Conservation (phyloP, 2,888 invertebrate genomes). For the Trilocha varians region DNA sequence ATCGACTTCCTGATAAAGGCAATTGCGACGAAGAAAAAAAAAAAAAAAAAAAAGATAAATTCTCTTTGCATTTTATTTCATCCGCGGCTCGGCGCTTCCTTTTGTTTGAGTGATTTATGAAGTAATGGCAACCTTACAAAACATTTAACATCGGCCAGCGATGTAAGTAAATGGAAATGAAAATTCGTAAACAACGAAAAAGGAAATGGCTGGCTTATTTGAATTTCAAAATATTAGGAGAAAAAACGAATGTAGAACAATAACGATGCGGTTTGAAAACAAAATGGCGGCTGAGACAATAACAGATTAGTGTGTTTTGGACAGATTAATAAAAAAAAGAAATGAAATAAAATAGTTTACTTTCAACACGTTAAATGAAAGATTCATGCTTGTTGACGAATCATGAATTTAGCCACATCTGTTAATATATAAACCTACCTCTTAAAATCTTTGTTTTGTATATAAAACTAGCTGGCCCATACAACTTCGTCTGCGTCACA, state of each 20-base stretch:
- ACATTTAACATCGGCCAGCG: conserved; percentile 36
- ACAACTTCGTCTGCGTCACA: no score
- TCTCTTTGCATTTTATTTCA: conserved; percentile 28
- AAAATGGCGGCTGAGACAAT: background rate
- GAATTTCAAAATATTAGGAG: background rate
- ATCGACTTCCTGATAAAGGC: conserved; percentile 34
- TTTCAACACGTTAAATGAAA: no score
- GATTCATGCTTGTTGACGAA: no score
- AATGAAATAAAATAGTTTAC: background rate
- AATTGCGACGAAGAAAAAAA: conserved; percentile 26
- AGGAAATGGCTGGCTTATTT: conserved; percentile 2
- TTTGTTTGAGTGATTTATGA: conserved; percentile 47
- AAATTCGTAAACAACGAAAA: conserved; percentile 8
- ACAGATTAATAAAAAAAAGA: background rate
- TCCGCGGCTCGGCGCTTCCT: conserved; percentile 27
- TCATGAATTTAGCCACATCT: no score
- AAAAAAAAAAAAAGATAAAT: conserved; percentile 28
- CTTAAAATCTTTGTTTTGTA: no score
- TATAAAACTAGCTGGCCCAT: no score
- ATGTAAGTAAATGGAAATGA: conserved; percentile 34
- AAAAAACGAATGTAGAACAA: background rate
- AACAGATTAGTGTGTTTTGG: background rate
- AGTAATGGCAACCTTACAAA: conserved; percentile 43
- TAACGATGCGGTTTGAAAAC: background rate
- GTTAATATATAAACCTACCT: no score